Percentiles rank a stretch among this genome's conserved stretches.
Conservation (phyloP, 2,113 vertebrate species). For the Chlamydotis undulata region DNA sequence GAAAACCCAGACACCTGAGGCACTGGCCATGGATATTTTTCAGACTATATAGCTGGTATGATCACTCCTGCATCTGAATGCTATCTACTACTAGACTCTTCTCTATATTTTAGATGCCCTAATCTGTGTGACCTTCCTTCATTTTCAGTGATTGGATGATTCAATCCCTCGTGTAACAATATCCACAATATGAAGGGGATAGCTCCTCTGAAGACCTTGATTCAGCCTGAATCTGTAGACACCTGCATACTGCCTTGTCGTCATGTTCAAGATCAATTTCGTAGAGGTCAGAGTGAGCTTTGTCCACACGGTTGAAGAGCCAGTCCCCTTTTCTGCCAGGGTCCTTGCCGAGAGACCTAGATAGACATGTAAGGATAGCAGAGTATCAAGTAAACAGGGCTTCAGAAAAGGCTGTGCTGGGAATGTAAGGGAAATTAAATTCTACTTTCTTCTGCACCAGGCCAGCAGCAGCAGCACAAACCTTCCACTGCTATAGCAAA, state of each 20-base stretch:
- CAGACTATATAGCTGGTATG: background rate
- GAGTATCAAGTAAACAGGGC: background rate
- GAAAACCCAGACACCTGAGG: background rate
- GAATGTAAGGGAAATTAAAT: background rate
- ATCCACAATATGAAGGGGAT: background rate
- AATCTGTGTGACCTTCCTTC: background rate
- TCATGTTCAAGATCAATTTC: background rate
- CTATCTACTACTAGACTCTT: background rate
- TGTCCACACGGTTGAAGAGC: background rate
- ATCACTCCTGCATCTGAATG: background rate
- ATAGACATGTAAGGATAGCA: background rate
- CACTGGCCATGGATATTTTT: background rate
- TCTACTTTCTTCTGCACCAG: background rate
- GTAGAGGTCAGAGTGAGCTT: background rate
- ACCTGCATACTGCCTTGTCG: background rate
- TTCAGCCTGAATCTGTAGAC: background rate
- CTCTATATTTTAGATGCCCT: background rate
- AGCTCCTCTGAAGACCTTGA: background rate
- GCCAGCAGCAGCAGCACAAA: background rate
- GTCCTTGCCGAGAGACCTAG: background rate
- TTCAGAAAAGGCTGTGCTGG: background rate
- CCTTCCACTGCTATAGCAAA: background rate
- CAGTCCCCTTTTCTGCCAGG: background rate
- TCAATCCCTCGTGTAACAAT: accelerated
- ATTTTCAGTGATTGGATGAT: background rate